Base-by-base conservation (phyloP, 2,888 invertebrate genomes). In the Parochlus steinenii region DNA sequence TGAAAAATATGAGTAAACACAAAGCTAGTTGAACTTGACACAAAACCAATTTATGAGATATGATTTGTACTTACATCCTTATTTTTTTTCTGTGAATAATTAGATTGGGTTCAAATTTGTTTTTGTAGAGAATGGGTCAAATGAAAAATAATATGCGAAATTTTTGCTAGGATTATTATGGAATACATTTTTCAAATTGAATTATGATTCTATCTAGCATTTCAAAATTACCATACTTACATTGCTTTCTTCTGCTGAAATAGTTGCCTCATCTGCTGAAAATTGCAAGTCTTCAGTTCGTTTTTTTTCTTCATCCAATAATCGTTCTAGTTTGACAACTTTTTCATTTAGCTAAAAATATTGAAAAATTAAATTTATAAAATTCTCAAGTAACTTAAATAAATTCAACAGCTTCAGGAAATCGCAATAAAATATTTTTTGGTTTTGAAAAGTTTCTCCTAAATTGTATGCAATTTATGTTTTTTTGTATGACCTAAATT, bases 261-360 rank as follows among this genome's bases (percentile, higher is more conserved):
- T 80, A 29, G 81, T 76, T 46, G 87, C 87, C 55, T 95, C 93
- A 61, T 93, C 93, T 43, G 85, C 76, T 39, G 81, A 67, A 54
- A 92, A 92, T 58, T 86, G 77, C 41, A 92, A 65, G 56, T 92
- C 92, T 62, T 92, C 90, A 5, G 78, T 73, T 57, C 77, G 83
- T 50, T 78, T 74, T 45, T 66, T 67, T 49, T 85, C 85, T 46
- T 83, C 82, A 38, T 80, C 79, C 43, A 87, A 55, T 47, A 74
- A 70, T 40, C 67, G 62, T 43, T 63, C 58, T 39, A 82, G 57
- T 35, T 70, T 64, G 33, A 53, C 57, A 48, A 74, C 64, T 41
- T 71, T 69, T 39, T 73, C 64, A 40, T 62, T 60, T 2, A 71
- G 53, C 50, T 65, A 45, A 23, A 51, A 48, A 25, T 36, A 25